A percentile compares a stretch with the other conserved stretches of the same genome.
These are phyloP conservation scores for Osmerus eperlanus DNA, from an alignment of 2,113 vertebrate species.

Conservation along the genomic window DNA sequence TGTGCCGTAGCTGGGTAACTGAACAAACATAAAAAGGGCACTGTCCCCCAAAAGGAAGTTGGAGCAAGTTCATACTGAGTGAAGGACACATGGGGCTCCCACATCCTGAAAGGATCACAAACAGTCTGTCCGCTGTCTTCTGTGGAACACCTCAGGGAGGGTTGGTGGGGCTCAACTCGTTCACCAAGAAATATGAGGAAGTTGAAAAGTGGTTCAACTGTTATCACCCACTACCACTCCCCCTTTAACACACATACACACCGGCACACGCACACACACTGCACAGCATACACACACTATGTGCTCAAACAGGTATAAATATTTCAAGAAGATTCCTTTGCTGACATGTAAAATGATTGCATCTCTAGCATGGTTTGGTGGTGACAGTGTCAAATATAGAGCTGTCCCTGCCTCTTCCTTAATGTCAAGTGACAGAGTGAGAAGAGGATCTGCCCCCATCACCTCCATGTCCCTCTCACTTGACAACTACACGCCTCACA, in stretches of 20 bases:
- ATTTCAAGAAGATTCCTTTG: slow-evolving; percentile 49
- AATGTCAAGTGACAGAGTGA: slow-evolving; percentile 64
- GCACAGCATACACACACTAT: too few species aligned
- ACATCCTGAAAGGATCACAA: slow-evolving; percentile 30
- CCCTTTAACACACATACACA: slow-evolving; percentile 1
- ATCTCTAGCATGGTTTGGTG: slow-evolving; percentile 52
- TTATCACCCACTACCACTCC: slow-evolving; percentile 55
- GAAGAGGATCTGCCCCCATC: slow-evolving; percentile 50
- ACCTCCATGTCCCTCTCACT: slow-evolving; percentile 11
- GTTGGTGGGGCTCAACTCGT: slow-evolving; percentile 25
- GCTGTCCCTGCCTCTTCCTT: slow-evolving; percentile 50
- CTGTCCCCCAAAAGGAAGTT: background rate
- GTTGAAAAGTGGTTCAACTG: slow-evolving; percentile 36
- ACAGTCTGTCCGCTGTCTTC: slow-evolving; percentile 37
- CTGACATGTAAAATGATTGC: slow-evolving; percentile 65
- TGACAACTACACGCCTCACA: slow-evolving; percentile 25
- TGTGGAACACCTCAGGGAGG: slow-evolving; percentile 39
- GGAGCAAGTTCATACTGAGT: background rate
- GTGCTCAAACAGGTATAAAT: slow-evolving; percentile 11
- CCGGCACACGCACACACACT: slow-evolving; percentile 9
- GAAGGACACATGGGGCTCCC: slow-evolving; percentile 14
- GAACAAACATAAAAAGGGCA: background rate
- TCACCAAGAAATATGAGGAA: slow-evolving; percentile 18
- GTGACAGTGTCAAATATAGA: slow-evolving; percentile 61
- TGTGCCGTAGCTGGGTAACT: too few species aligned